Base-by-base conservation (phyloP, 2,797 vertebrate genomes). In the Danio tinwini region DNA sequence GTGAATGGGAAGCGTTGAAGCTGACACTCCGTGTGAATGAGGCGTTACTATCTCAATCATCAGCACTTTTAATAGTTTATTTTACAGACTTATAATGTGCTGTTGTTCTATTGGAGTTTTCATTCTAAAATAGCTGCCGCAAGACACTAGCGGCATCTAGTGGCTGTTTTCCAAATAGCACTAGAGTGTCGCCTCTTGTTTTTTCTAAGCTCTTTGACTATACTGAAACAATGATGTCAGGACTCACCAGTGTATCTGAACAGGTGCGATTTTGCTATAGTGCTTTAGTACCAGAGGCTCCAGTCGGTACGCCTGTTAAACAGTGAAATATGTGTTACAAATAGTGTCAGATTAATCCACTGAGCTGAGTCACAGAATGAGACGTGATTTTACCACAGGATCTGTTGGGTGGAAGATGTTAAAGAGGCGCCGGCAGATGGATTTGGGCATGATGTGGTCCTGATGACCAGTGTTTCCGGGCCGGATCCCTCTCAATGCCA, bases 341-440 rank as follows among this genome's bases (percentile, higher is more conserved):
- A 16, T 9, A 49, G 37, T 0, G 45, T 0, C 4, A 40, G 58
- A 7, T 16, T 10, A 49, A 6, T 49, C 37, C 12, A 5, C 10
- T 47, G 14, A 45, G 21, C 19, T 55, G 17, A n/a, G 12, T 53
- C 29, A 71, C 61, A 21, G 61, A 44, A 62, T 74, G 8, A 61
- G 12, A 10, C 17, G 10, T 2, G 56, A 59, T 94, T 96, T 96
- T 87, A 99, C 98, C 97, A 99, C 98, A 80, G 98, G 98, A 85
- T 99, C 98, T 68, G 98, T 98, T 12, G 98, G 98, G 83, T 99
- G 98, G 89, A 99, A 99, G 88, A 99, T 96, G 82, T 99, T 99
- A 80, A 98, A 92, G 71, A 99, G 94, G 58, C 96, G 92, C 82
- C 93, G 95, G 89, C 98, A 99, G 83, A 98, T 96, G 39, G 94